Evolutionary conservation across 2,888 invertebrate genomes (phyloP).

Genomic region (Ametastegia equiseti): DNA sequence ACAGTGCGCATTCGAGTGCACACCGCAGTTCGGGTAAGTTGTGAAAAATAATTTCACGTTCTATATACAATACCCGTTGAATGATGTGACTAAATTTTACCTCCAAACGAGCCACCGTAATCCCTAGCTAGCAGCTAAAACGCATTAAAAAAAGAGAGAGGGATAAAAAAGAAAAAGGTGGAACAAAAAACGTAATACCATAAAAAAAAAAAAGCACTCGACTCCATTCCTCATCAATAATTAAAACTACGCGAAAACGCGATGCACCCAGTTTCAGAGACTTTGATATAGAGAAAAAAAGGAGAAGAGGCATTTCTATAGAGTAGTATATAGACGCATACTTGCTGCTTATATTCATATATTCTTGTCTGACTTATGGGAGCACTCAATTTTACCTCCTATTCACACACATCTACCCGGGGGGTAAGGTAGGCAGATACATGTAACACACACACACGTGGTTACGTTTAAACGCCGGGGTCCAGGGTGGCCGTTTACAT

Average conservation of each 20-base stretch:
- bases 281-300: not conserved
- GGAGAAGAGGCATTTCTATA: not conserved
- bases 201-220: not conserved
- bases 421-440: not conserved
- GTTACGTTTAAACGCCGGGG: not conserved
- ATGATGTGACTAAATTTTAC: constrained; percentile 29
- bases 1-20: not conserved
- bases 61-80: not conserved
- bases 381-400: not conserved
- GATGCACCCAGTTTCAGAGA: not conserved
- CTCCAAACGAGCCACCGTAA: constrained; percentile 7
- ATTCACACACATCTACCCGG: not conserved
- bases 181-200: not conserved
- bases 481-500: constrained; percentile 24
- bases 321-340: no score
- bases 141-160: not conserved
- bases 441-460: not conserved
- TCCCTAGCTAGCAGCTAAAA: constrained; percentile 6
- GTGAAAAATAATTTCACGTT: constrained; percentile 25
- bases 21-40: not conserved
- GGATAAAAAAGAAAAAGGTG: not conserved
- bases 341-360: not conserved
- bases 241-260: not conserved
- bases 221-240: constrained; percentile 14
- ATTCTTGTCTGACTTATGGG: not conserved